phyloP scores from a whole-genome alignment of 2,797 vertebrate genomes.

The Pangasius djambal region DNA sequence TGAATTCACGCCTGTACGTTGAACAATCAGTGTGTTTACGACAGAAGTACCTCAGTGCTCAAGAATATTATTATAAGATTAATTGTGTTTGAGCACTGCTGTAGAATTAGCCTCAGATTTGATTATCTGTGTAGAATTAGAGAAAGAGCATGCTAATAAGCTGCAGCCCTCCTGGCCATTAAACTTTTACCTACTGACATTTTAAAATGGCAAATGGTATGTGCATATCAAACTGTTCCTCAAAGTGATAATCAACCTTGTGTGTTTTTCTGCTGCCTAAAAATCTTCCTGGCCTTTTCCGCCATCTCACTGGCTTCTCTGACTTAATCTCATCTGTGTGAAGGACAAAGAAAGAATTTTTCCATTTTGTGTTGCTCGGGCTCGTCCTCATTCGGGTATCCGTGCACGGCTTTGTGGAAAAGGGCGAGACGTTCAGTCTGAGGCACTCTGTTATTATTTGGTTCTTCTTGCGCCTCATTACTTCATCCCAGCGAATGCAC shows the following conservation, averaged over 20 bases:
- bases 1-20: not conserved
- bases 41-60: not conserved
- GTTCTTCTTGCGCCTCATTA: conserved; percentile 44
- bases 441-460: conserved; percentile 37
- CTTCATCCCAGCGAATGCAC: conserved; percentile 20
- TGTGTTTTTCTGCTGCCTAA: conserved; percentile 21
- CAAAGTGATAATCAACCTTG: conserved; percentile 36
- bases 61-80: conserved; percentile 12
- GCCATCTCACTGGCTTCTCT: conserved; percentile 14
- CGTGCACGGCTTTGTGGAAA: conserved; percentile 3
- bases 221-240: conserved; percentile 24
- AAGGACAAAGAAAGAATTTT: conserved; percentile 30
- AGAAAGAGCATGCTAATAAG: conserved; percentile 42
- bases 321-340: not conserved
- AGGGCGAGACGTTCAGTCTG: conserved; percentile 12
- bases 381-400: not conserved
- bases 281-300: not conserved
- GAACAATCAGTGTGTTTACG: not conserved
- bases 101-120: not conserved
- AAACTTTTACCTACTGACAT: conserved; percentile 51
- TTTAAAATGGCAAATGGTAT: conserved; percentile 47
- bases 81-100: not conserved
- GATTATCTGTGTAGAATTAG: conserved; percentile 32
- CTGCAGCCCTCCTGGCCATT: conserved; percentile 42
- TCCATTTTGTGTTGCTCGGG: not conserved